Percentiles rank a stretch among this genome's conserved stretches.
Conservation (phyloP, 37 sponge, comb jelly and placozoan genomes). For the Chondrilla cf. caribensis region DNA sequence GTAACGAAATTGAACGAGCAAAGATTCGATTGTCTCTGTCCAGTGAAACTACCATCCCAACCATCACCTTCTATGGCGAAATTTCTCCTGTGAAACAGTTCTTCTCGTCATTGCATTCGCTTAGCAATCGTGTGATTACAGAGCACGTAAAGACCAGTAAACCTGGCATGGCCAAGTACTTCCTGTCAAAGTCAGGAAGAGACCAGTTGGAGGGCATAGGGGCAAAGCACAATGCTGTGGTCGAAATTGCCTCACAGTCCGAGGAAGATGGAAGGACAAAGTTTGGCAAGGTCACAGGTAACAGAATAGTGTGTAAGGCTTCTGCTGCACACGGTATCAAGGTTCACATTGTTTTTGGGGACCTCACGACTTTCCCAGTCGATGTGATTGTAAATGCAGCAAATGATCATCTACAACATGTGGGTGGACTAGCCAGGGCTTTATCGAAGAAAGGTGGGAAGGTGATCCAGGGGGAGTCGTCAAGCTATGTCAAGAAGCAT, state of each 20-base stretch:
- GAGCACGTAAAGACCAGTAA: no score
- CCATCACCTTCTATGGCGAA: neutral
- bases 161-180: neutral
- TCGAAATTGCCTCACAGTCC: neutral
- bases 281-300: no score
- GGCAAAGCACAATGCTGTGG: neutral
- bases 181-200: neutral
- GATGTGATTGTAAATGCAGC: constrained; percentile 83
- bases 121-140: neutral
- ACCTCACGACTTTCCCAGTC: constrained; percentile 58
- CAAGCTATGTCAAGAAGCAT: neutral
- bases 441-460: constrained; percentile 59
- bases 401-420: constrained; percentile 53
- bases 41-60: neutral
- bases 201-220: neutral
- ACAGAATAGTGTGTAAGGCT: neutral
- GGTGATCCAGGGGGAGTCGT: constrained; percentile 46
- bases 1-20: neutral
- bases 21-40: no score
- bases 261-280: neutral
- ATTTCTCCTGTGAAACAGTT: neutral
- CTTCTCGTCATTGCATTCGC: neutral
- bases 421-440: constrained; percentile 54
- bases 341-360: constrained; percentile 30
- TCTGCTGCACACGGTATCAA: neutral